Base-by-base conservation (phyloP, 2,113 vertebrate species). In the rabbit (Oryctolagus cuniculus) region DNA sequence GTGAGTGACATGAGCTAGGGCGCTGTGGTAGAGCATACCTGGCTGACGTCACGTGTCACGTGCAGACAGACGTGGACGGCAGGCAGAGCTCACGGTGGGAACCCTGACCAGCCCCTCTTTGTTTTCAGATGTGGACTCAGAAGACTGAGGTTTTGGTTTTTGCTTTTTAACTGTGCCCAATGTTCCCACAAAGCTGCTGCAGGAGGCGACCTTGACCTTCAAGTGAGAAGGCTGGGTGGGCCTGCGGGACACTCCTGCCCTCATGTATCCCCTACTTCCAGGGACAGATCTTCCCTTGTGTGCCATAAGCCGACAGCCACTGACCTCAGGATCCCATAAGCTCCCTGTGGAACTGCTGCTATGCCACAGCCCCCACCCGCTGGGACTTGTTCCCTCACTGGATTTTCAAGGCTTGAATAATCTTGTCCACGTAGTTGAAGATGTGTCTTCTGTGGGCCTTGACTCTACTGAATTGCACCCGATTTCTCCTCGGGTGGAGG, bases 1-100 rank as follows among this genome's bases (percentile, higher is more conserved):
- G 99, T 99, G 96, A 99, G 99, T 99, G 99, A 99, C 98, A 99
- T 99, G 99, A 99, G 99, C 96, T 99, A 99, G 99, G 99, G 99
- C 0, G 99, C 99, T 0, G 99, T 99, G 38, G 99, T 99, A 4
- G 99, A 99, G 6, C 99, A 99, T 97, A 99, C 99, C 0, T 99
- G 96, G 99, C 99, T 0, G 99, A 99, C 0, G 99, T 99, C 70
- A 96, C 99, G 44, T 99, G 99, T 96, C 99, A 99, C 0, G 99
- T 99, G 67, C 99, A 99, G 98, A 99, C 99, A 0, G 99, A 99
- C 6, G 99, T 99, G 73, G 99, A 99, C 0, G 99, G 99, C 5
- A 98, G 99, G 11, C 98, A 99, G 64, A 99, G 99, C 74, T 99
- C 99, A 0, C 99, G 99, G 0, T 99, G 99, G 99, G 99, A 99